Evolutionary conservation across 2,797 vertebrate species (phyloP), one percentile per base, ranked within the genome.

Genomic region (Brachymystax lenok): DNA sequence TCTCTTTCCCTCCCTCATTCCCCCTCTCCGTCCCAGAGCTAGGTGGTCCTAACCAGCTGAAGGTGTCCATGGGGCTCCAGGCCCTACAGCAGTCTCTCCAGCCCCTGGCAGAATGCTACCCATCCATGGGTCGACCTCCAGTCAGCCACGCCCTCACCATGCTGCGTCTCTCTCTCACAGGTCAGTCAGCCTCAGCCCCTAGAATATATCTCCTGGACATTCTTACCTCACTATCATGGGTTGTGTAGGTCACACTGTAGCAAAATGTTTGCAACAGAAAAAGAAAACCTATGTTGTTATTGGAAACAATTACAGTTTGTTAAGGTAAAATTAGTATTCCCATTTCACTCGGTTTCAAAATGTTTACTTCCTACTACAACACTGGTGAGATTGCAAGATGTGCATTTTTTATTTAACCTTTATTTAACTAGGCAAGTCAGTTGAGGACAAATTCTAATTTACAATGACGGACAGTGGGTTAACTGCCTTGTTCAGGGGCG

Each of bases 41-140:
- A 1, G 19, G 74, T 72, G 71, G 74, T 17, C 69, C 73, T 12
- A 24, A 80, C 71, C 71, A 89, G 46, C 66, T 19, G 6, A 63
- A 84, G 0, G 59, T 76, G 24, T 82, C 88, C 68, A 30, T 74
- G n/a, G 80, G 76, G 27, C 68, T 87, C 73, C 61, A 80, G n/a
- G 84, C 84, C 61, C 69, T 87, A 63, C 63, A 74, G 13, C 79
- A 82, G 14, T 67, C 83, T 6, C 16, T 88, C 59, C 77, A 86
- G 50, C 83, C 75, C 50, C 78, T 88, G 67, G 77, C 80, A 19
- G 78, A 21, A 35, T 71, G 79, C 0, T 83, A 83, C 12, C 88
- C 92, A 3, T 71, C 75, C n/a, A 17, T 86, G 33, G 73, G 79
- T 10, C 19, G 63, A n/a, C 73, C 77, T 0, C 46, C 67, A 51